Evolutionary conservation across 53 echinoderm and acorn worm genomes (phyloP).

Genomic region (Arbacia lixula): DNA sequence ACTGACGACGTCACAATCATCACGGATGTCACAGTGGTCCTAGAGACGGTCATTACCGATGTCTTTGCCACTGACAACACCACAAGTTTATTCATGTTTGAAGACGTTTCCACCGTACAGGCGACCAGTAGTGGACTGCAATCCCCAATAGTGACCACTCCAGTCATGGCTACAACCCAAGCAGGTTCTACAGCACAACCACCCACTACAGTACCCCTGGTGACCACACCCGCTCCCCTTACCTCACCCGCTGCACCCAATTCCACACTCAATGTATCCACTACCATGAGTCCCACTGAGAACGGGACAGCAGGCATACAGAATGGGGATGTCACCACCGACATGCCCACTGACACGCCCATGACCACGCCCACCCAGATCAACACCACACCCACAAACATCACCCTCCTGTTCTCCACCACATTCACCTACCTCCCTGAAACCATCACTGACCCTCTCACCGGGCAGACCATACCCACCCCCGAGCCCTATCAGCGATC

Average conservation of each 20-base stretch:
- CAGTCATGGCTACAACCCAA: neutral
- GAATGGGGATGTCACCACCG: neutral
- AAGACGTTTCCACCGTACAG: constrained; percentile 1
- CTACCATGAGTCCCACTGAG: neutral
- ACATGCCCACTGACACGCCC: constrained; percentile 25
- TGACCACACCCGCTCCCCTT: constrained; percentile 11
- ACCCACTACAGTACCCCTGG: neutral
- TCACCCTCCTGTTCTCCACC: constrained; percentile 20
- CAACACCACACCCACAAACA: constrained; percentile 23
- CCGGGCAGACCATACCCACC: constrained; percentile 27
- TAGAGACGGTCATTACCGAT: constrained; percentile 14
- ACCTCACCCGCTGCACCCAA: constrained; percentile 11
- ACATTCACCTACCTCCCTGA: constrained; percentile 73
- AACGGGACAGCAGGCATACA: constrained; percentile 8
- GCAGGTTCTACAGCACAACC: constrained; percentile 5
- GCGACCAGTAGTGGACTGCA: neutral
- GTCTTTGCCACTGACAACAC: neutral
- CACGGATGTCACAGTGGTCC: constrained; percentile 39
- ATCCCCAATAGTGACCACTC: neutral
- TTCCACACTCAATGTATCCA: neutral
- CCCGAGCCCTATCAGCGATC: constrained; percentile 61
- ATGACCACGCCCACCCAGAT: neutral
- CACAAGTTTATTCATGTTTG: constrained; percentile 27
- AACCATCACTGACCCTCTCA: constrained; percentile 37
- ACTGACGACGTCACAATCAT: constrained; percentile 7